Base-by-base conservation (phyloP, 2,888 invertebrate species). In the Habrosyne pyritoides region DNA sequence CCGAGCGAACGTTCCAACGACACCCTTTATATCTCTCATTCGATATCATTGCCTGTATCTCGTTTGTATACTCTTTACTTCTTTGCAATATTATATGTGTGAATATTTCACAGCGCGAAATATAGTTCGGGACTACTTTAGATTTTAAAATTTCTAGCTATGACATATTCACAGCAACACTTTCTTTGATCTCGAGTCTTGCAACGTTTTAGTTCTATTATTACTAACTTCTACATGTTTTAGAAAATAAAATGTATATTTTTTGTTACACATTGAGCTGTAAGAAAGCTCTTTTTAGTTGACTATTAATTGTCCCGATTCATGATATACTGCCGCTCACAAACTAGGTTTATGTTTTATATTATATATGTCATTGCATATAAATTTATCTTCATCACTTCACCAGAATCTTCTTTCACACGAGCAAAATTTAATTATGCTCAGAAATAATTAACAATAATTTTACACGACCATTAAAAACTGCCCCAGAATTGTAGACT, bases 101-200 rank as follows among this genome's bases (percentile, higher is more conserved):
- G 89, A 87, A 90, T 87, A 89, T 86, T 74, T 87, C 88, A 84
- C 81, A 82, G 86, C 85, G 81, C 80, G 86, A 81, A 86, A 84
- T 78, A 72, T 63, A 53, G 83, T 87, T 87, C 87, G 89, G 87
- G 87, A 86, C 77, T 72, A 68, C 67, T 67, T 73, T 70, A 66
- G 59, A 59, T 67, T 57, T 61, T 65, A 64, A 63, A 53, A 73
- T 81, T 82, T 81, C 82, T 68, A 83, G 85, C 87, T 85, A 77
- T 85, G 89, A 89, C 71, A 79, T 89, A 89, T 89, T 89, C 89
- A 89, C 89, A 72, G 73, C 66, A 71, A 72, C 71, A 56, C 67
- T 67, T 73, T 74, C 61, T 65, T 86, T 87, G 88, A 89, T 91
- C 90, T 89, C 88, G 84, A 84, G 78, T 84, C 81, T 83, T 82